Conservation (phyloP, 2,113 vertebrate genomes). For the Fregetta grallaria region DNA sequence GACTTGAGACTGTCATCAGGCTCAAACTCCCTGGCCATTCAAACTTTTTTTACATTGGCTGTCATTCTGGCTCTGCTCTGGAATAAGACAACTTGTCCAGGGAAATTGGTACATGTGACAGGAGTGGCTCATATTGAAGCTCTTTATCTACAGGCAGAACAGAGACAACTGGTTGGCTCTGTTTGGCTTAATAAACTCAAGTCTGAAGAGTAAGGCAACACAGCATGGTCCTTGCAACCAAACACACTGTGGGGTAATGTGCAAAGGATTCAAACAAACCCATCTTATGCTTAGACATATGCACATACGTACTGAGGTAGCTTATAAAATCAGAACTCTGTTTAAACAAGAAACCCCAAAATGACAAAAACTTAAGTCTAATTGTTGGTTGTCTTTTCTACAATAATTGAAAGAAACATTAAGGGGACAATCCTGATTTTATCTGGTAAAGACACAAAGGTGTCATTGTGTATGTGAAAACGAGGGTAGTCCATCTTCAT, state of each 20-base stretch:
- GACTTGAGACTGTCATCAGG: not conserved
- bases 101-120: not conserved
- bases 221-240: not conserved
- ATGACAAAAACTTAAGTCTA: not conserved
- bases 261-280: not conserved
- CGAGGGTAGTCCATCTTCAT: not conserved
- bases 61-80: not conserved
- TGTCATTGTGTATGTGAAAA: not conserved
- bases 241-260: fast-evolving
- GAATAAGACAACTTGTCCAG: not conserved
- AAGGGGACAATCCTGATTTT: not conserved
- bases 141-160: not conserved
- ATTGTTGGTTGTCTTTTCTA: not conserved
- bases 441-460: not conserved
- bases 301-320: fast-evolving
- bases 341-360: not conserved
- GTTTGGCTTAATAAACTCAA: not conserved
- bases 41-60: not conserved
- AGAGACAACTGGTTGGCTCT: not conserved
- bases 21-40: not conserved
- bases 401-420: not conserved
- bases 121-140: not conserved
- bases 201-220: not conserved
- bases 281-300: not conserved
- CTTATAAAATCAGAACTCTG: not conserved